Evolutionary conservation across 2,113 vertebrate species (phyloP).

Genomic region (Eptesicus fuscus): DNA sequence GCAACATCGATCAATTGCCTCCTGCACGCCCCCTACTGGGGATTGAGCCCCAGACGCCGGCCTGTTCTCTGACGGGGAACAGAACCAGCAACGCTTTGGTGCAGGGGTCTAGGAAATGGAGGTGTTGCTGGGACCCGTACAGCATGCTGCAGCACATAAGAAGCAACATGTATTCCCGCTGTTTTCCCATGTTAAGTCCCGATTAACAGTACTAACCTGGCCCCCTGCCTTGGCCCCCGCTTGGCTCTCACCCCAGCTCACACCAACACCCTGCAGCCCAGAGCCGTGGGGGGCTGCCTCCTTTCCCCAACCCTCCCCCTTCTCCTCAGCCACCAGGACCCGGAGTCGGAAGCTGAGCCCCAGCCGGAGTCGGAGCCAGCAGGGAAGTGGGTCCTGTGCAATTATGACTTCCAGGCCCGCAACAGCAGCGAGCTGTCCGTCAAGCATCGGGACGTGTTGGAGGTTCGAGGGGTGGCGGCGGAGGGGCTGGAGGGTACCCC

Average conservation of each 20-base stretch:
- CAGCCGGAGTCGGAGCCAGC: background rate
- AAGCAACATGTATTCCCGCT: background rate
- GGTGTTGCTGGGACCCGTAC: background rate
- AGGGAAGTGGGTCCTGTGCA: slow-evolving; percentile 79
- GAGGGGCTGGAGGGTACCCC: background rate
- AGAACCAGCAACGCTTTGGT: too few species aligned
- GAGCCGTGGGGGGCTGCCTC: background rate
- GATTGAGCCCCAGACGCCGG: too few species aligned
- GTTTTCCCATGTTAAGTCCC: background rate
- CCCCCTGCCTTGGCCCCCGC: background rate
- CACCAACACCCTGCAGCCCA: background rate
- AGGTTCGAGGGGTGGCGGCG: slow-evolving; percentile 77
- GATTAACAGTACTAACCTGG: slow-evolving; percentile 43
- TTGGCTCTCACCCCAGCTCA: slow-evolving; percentile 56
- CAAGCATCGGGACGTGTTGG: slow-evolving; percentile 84
- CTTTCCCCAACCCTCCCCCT: background rate
- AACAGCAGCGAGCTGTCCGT: slow-evolving; percentile 92
- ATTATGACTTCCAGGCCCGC: slow-evolving; percentile 90
- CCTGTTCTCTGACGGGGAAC: too few species aligned
- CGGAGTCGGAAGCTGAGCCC: slow-evolving; percentile 9
- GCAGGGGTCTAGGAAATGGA: too few species aligned
- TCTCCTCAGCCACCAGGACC: slow-evolving; percentile 46
- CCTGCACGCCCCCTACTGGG: too few species aligned
- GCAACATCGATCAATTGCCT: too few species aligned
- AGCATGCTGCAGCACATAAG: background rate